phyloP scores from a whole-genome alignment of 1,140 invertebrate species.

The Penaeus japonicus region DNA sequence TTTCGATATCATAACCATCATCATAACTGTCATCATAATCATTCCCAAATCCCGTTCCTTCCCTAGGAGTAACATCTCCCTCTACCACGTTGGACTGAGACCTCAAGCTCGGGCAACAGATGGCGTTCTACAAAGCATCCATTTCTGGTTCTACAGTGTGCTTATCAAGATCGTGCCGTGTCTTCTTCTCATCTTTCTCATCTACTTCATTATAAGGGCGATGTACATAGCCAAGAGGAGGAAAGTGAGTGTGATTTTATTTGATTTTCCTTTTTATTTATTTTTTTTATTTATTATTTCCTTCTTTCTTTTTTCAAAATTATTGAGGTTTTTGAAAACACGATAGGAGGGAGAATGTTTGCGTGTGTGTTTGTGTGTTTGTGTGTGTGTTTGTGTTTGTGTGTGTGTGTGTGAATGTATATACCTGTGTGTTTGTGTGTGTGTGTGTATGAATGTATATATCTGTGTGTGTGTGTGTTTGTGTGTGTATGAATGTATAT shows the following conservation, averaged over 20 bases:
- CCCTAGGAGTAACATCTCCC: slow-evolving; percentile 59
- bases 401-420: background rate
- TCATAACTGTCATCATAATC: too few species aligned
- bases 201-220: slow-evolving; percentile 76
- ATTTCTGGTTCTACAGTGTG: slow-evolving; percentile 89
- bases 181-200: slow-evolving; percentile 82
- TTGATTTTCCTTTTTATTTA: background rate
- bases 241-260: slow-evolving; percentile 4
- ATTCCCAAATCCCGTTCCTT: too few species aligned
- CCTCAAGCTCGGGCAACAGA: slow-evolving; percentile 70
- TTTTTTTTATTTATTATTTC: background rate
- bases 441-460: too few species aligned
- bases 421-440: background rate
- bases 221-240: slow-evolving; percentile 56
- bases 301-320: background rate
- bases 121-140: slow-evolving; percentile 72
- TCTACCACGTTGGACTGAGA: slow-evolving; percentile 74
- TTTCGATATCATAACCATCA: too few species aligned
- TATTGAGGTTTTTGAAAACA: background rate
- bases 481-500: background rate
- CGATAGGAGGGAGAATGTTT: too few species aligned
- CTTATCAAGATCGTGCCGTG: slow-evolving; percentile 87
- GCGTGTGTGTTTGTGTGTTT: too few species aligned
- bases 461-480: background rate
- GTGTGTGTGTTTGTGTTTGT: too few species aligned